Percentiles rank a stretch among this genome's conserved stretches.
These are phyloP conservation scores for Melopsittacus undulatus DNA, from an alignment of 2,797 vertebrate genomes.

Conservation along the genomic window DNA sequence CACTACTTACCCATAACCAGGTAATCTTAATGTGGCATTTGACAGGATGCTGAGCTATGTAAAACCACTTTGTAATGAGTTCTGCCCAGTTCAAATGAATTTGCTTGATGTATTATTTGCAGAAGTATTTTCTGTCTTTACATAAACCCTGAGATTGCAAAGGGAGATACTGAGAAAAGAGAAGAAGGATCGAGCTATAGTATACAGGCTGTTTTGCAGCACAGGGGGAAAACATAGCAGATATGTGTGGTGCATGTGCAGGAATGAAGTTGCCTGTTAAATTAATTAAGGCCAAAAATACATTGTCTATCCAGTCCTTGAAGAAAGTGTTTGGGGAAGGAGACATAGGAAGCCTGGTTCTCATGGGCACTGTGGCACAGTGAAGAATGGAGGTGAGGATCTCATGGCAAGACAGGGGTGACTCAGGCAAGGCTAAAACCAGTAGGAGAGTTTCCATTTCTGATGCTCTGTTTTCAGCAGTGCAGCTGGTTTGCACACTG, in stretches of 20 bases:
- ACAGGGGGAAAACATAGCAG: not conserved
- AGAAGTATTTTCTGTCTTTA: not conserved
- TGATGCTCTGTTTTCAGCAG: not conserved
- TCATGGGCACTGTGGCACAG: not conserved
- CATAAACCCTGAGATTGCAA: not conserved
- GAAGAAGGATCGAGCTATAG: not conserved
- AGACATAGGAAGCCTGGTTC: not conserved
- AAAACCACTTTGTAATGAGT: not conserved
- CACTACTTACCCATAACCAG: not conserved
- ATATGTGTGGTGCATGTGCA: not conserved
- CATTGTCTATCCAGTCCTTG: not conserved
- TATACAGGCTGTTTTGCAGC: not conserved
- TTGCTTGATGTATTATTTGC: not conserved
- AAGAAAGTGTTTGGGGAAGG: not conserved
- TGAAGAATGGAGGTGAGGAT: slow-evolving; percentile 4
- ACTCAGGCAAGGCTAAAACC: not conserved
- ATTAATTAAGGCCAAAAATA: not conserved
- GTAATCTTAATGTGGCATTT: not conserved
- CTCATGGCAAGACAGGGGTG: not conserved
- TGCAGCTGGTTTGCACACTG: slow-evolving; percentile 21
- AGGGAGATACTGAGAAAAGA: not conserved
- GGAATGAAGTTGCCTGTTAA: not conserved
- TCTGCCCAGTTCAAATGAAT: not conserved
- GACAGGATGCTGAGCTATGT: not conserved
- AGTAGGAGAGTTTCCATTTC: not conserved